A percentile compares a stretch with the other conserved stretches of the same genome.
Conservation (phyloP, 2,797 vertebrate species). For the Hephaestus fuliginosus region DNA sequence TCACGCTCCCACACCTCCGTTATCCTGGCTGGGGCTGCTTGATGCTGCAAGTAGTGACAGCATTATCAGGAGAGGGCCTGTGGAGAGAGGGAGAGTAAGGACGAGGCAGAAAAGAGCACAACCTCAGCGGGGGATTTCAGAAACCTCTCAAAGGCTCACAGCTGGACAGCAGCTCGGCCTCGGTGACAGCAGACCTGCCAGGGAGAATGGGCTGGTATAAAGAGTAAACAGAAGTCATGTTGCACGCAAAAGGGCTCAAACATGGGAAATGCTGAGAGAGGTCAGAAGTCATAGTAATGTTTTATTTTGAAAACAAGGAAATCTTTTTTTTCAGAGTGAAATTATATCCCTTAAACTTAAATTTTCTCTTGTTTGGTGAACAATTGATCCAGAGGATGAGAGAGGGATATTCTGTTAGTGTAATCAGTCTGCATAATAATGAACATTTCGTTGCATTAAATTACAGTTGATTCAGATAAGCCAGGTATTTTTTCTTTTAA, state of each 20-base stretch:
- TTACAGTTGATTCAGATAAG: too few species aligned
- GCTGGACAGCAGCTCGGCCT: slow-evolving; percentile 43
- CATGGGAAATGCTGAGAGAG: not conserved
- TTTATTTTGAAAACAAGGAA: too few species aligned
- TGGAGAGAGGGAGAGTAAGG: slow-evolving; percentile 41
- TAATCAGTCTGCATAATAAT: too few species aligned
- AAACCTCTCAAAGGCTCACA: slow-evolving; percentile 58
- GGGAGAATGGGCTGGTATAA: not conserved
- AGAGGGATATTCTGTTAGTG: too few species aligned
- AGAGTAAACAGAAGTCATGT: slow-evolving; percentile 6
- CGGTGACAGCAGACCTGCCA: slow-evolving; percentile 6
- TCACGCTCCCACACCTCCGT: slow-evolving; percentile 43
- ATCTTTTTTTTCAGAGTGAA: too few species aligned
- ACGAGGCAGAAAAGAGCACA: slow-evolving; percentile 58
- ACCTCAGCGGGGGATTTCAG: slow-evolving; percentile 59
- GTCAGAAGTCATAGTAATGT: not conserved
- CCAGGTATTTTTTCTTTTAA: too few species aligned
- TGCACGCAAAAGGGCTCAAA: not conserved
- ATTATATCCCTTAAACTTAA: too few species aligned
- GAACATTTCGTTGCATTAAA: too few species aligned
- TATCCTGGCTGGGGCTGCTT: slow-evolving; percentile 47
- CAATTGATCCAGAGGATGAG: too few species aligned
- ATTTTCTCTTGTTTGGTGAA: too few species aligned
- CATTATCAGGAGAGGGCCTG: slow-evolving; percentile 57
- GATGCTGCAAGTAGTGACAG: slow-evolving; percentile 59